Conservation (phyloP, 2,797 vertebrate species). For the Anomalospiza imberbis region DNA sequence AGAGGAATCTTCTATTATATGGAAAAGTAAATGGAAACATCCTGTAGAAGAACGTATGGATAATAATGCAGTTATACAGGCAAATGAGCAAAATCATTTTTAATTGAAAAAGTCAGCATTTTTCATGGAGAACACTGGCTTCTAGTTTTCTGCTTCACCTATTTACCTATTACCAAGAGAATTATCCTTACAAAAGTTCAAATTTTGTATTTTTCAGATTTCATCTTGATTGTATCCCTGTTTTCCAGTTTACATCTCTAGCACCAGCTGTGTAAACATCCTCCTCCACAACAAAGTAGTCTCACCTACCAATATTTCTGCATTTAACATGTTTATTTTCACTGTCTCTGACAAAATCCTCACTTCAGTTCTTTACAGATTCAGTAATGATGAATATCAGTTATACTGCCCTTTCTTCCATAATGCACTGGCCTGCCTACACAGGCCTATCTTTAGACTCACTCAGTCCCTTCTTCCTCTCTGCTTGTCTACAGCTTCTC, state of each 20-base stretch:
- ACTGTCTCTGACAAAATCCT: not conserved
- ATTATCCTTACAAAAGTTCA: not conserved
- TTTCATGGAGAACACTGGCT: not conserved
- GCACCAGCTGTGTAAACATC: not conserved
- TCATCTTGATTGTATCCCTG: not conserved
- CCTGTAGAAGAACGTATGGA: not conserved
- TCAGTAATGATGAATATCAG: not conserved
- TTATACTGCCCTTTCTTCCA: not conserved
- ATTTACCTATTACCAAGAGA: not conserved
- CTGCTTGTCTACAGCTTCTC: not conserved
- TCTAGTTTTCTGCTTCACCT: not conserved
- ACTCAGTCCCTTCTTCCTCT: not conserved
- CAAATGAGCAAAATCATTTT: not conserved
- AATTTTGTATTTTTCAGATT: not conserved
- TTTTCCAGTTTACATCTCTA: not conserved
- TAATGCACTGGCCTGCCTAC: not conserved
- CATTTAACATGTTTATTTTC: not conserved
- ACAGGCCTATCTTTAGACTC: not conserved
- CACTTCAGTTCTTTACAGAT: not conserved
- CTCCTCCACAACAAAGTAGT: not conserved
- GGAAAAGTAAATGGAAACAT: not conserved
- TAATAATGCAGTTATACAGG: not conserved
- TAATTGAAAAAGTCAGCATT: not conserved
- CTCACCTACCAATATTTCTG: not conserved
- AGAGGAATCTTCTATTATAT: not conserved